A percentile compares a stretch with the other conserved stretches of the same genome.
Conservation (phyloP, 2,888 invertebrate species). For the Zonitis immaculata region DNA sequence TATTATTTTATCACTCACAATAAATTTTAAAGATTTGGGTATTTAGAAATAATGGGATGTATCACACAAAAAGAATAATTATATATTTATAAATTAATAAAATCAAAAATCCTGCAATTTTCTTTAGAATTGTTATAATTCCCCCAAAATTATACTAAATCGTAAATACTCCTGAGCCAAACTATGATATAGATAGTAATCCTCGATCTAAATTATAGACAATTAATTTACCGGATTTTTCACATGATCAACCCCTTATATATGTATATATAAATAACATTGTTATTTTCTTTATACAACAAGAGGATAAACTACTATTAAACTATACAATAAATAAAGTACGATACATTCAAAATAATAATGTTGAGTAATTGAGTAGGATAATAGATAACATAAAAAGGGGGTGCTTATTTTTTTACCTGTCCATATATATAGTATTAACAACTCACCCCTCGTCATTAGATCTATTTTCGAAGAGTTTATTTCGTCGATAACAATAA, state of each 20-base stretch:
- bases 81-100: too few species aligned
- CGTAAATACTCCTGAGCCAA: too few species aligned
- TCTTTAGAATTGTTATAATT: too few species aligned
- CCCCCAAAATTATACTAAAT: too few species aligned
- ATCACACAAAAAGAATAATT: too few species aligned
- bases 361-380: conserved; percentile 34
- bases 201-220: conserved; percentile 8
- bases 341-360: conserved; percentile 34
- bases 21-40: too few species aligned
- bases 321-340: conserved; percentile 23
- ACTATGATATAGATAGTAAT: too few species aligned
- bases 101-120: too few species aligned
- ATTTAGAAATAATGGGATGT: too few species aligned
- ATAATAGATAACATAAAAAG: conserved; percentile 20
- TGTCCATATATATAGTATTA: conserved; percentile 9
- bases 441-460: conserved; percentile 6
- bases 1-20: too few species aligned
- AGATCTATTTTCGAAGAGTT: conserved; percentile 18
- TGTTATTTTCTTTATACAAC: background rate
- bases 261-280: background rate
- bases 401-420: conserved; percentile 13
- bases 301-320: background rate
- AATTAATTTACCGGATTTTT: conserved; percentile 22
- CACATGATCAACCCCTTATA: conserved; percentile 11
- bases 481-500: too few species aligned